These are phyloP conservation scores for Phoeniculus purpureus DNA, from an alignment of 2,797 vertebrate genomes.

Conservation along the genomic window DNA sequence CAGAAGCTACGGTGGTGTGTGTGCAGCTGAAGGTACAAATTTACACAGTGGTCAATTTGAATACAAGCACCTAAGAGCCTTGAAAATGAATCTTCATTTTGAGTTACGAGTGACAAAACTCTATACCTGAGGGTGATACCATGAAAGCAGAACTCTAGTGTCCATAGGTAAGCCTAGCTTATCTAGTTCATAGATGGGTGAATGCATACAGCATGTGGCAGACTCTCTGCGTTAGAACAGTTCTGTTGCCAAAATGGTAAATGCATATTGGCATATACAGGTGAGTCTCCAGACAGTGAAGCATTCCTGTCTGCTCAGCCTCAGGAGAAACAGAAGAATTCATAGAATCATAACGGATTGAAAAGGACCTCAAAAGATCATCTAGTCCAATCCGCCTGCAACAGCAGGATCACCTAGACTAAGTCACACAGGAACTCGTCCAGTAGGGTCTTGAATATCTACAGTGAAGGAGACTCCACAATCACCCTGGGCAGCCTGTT, in stretches of 20 bases:
- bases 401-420: too few relatives aligned
- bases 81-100: background rate
- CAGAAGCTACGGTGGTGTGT: background rate
- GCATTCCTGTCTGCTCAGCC: background rate
- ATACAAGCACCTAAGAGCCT: background rate
- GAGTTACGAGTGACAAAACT: background rate
- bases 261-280: fast-evolving
- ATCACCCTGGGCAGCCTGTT: too few relatives aligned
- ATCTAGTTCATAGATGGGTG: background rate
- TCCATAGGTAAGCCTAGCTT: fast-evolving
- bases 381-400: too few relatives aligned
- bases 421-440: too few relatives aligned
- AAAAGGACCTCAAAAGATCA: too few relatives aligned
- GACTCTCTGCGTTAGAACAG: background rate
- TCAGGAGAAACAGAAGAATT: background rate
- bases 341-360: too few relatives aligned
- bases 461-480: too few relatives aligned
- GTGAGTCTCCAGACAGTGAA: background rate
- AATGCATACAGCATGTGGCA: background rate
- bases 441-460: too few relatives aligned
- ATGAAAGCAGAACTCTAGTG: background rate
- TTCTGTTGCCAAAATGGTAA: background rate
- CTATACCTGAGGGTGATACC: background rate
- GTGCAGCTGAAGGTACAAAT: background rate
- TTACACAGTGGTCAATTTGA: background rate